Evolutionary conservation across 2,113 vertebrate genomes (phyloP), one percentile per base, ranked within the genome.

Genomic region (Sinocyclocheilus maitianheensis): DNA sequence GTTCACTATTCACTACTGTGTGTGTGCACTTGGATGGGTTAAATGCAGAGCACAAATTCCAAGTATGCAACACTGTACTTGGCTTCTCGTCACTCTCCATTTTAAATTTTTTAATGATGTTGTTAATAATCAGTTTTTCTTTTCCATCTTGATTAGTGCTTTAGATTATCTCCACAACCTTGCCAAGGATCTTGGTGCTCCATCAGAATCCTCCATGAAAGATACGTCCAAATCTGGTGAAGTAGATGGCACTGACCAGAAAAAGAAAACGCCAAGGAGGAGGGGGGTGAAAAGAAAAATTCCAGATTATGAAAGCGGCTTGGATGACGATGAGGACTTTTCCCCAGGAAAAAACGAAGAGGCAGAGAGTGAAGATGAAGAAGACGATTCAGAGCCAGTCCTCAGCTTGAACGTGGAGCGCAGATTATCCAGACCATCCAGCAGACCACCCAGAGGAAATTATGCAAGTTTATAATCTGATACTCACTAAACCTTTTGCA

Each of bases 81-180:
- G 40, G 0, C 40, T 43, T 43, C 40, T 7, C 40, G 7, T 8
- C 40, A 43, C 40, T 43, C 40, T 43, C 43, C 1, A 10, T 10
- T 46, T 9, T 2, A n/a, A 37, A 60, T 22, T 37, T 13, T 60
- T 2, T 14, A n/a, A 13, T 22, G 12, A 24, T 14, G 22, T 37
- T 71, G 3, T 72, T 72, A 22, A 40, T 72, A 34, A 71, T 40
- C 16, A 10, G 0, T 4, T 12, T 13, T 67, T 12, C 48, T 30
- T 51, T 8, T 43, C 40, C 40, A 43, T 13, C 46, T 30, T 55
- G 10, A 53, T 46, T 72, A 99, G 98, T 91, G 98, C 98, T 1
- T 89, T 98, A 92, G 95, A 96, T 81, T 98, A 98, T 92, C 96
- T 99, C 84, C 97, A 97, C 34, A 92, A 92, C 86, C 91, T 99